These are phyloP conservation scores for Brachirus orientalis DNA, from an alignment of 2,113 vertebrate genomes.

Conservation along the genomic window DNA sequence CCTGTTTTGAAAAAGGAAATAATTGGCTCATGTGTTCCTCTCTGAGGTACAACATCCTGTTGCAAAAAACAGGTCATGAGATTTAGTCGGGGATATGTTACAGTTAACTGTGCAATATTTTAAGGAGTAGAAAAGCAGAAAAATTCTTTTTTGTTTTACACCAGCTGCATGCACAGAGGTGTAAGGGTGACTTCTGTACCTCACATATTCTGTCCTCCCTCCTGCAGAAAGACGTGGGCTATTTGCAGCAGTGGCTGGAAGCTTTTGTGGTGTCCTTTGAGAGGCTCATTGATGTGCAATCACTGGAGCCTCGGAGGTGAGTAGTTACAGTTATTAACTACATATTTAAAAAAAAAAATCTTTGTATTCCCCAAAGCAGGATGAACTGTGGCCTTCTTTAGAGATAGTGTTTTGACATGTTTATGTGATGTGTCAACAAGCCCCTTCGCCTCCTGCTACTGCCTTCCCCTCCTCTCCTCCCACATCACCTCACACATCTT, in stretches of 20 bases:
- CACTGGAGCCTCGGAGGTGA: slow-evolving; percentile 91
- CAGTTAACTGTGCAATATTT: not conserved
- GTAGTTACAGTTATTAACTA: slow-evolving; percentile 24
- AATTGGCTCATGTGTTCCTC: slow-evolving; percentile 62
- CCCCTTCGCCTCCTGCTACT: not conserved
- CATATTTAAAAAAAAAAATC: not conserved
- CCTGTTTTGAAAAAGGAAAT: slow-evolving; percentile 59
- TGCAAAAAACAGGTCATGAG: slow-evolving; percentile 61
- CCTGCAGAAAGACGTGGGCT: slow-evolving; percentile 90
- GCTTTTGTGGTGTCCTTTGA: slow-evolving; percentile 90
- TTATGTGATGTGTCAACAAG: slow-evolving; percentile 29
- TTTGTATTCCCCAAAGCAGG: slow-evolving; percentile 20
- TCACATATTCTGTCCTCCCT: slow-evolving; percentile 17
- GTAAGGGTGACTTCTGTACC: not conserved
- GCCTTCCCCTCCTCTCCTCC: slow-evolving; percentile 1
- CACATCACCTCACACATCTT: not conserved
- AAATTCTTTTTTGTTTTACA: too few species aligned
- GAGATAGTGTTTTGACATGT: slow-evolving; percentile 36
- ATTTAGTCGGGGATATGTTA: slow-evolving; percentile 26
- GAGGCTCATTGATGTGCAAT: slow-evolving; percentile 88
- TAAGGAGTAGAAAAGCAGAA: too few species aligned
- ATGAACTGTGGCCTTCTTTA: slow-evolving; percentile 14
- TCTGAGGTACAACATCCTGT: slow-evolving; percentile 72
- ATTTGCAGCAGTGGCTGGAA: slow-evolving; percentile 95
- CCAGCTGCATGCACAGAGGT: not conserved